Evolutionary conservation across 2,113 vertebrate genomes (phyloP).

Genomic region (western clawed frog (Xenopus tropicalis)): DNA sequence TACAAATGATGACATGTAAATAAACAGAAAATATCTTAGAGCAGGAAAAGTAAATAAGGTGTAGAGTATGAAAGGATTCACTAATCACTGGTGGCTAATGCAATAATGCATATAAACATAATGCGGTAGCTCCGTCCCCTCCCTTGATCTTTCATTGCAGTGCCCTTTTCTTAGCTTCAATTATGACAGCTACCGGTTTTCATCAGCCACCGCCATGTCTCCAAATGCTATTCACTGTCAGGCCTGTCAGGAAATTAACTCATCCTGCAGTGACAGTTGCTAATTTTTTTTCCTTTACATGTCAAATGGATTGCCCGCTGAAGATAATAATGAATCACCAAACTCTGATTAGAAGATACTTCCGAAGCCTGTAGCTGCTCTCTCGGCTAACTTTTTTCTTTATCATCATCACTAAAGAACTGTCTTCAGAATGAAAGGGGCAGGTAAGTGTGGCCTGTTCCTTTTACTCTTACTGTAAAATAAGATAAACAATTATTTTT

Average conservation of each 20-base stretch:
- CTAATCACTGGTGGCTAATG: conserved; percentile 28
- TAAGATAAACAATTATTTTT: conserved; percentile 59
- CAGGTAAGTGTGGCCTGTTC: conserved; percentile 52
- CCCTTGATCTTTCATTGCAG: conserved; percentile 49
- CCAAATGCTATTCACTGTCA: conserved; percentile 80
- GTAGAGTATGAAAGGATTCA: conserved; percentile 11
- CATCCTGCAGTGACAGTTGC: conserved; percentile 93
- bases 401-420: conserved; percentile 66
- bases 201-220: conserved; percentile 80
- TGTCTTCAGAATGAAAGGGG: conserved; percentile 60
- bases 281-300: conserved; percentile 91
- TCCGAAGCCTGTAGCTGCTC: conserved; percentile 77
- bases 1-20: conserved; percentile 54
- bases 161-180: conserved; percentile 81
- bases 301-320: conserved; percentile 89
- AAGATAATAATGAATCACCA: conserved; percentile 92
- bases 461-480: conserved; percentile 50
- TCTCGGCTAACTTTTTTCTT: conserved; percentile 71
- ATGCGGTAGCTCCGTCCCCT: conserved; percentile 44
- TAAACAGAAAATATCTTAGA: conserved; percentile 45
- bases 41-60: conserved; percentile 42
- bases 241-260: conserved; percentile 98
- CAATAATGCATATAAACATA: conserved; percentile 48
- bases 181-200: conserved; percentile 84
- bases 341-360: conserved; percentile 87